Evolutionary conservation across 2,797 vertebrate genomes (phyloP).

Genomic region (Rhinatrema bivittatum): DNA sequence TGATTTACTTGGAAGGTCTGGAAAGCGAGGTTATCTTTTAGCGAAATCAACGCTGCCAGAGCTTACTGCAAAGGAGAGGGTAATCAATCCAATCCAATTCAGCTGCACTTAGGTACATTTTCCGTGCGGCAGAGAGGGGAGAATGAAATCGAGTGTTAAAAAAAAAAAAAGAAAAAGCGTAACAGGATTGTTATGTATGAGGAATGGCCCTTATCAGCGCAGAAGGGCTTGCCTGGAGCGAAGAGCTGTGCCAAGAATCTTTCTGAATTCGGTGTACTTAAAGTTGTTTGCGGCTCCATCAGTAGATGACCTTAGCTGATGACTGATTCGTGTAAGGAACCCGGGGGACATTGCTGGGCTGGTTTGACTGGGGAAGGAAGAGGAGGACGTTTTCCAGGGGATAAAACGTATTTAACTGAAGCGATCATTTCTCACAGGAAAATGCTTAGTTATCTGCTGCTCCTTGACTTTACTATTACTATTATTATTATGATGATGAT

Average conservation of each 20-base stretch:
- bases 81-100: slow-evolving; percentile 18
- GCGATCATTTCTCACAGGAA: too few species aligned
- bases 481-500: too few species aligned
- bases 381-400: too few species aligned
- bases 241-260: slow-evolving; percentile 9
- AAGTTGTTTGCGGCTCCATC: slow-evolving; percentile 8
- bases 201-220: slow-evolving; percentile 3
- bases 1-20: slow-evolving; percentile 28
- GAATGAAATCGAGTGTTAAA: slow-evolving; percentile 9
- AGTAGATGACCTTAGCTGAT: neutral
- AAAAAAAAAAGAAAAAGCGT: slow-evolving; percentile 3
- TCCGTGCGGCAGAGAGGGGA: neutral
- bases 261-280: slow-evolving; percentile 1
- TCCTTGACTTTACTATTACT: too few species aligned
- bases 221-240: neutral
- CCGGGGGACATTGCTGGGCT: neutral
- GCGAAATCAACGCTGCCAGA: slow-evolving; percentile 4
- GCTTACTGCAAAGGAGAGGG: slow-evolving; percentile 11
- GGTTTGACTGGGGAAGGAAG: slow-evolving; percentile 1
- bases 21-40: slow-evolving; percentile 1
- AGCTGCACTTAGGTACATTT: slow-evolving; percentile 10
- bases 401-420: neutral
- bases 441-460: too few species aligned
- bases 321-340: slow-evolving; percentile 7
- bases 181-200: too few species aligned